These are phyloP conservation scores for Sipunculus nudus DNA, from an alignment of 2,888 invertebrate genomes.

Conservation along the genomic window DNA sequence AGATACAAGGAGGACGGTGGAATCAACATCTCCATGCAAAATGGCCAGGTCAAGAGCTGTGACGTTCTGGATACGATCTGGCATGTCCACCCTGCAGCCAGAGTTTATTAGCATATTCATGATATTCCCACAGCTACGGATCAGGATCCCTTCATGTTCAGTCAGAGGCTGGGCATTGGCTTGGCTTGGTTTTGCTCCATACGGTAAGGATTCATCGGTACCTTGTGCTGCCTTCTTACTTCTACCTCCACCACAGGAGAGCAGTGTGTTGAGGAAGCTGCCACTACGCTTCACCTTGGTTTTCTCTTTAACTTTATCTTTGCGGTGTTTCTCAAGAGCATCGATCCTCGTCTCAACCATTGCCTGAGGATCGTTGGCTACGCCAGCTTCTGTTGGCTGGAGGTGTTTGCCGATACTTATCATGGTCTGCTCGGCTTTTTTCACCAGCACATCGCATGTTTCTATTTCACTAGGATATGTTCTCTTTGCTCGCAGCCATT, in stretches of 20 bases:
- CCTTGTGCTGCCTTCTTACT: slow-evolving; percentile 21
- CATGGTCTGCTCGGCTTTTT: slow-evolving; percentile 34
- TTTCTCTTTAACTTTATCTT: slow-evolving; percentile 22
- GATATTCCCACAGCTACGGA: slow-evolving; percentile 29
- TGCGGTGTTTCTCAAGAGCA: slow-evolving; percentile 35
- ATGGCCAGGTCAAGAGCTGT: slow-evolving; percentile 44
- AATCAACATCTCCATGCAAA: slow-evolving; percentile 41
- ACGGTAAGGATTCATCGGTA: neutral
- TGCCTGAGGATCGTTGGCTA: slow-evolving; percentile 31
- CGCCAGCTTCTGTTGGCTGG: slow-evolving; percentile 16
- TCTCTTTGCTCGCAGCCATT: no score
- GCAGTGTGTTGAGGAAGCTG: slow-evolving; percentile 25
- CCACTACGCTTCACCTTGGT: slow-evolving; percentile 27
- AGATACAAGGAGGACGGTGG: slow-evolving; percentile 34
- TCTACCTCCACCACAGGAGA: slow-evolving; percentile 42
- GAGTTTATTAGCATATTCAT: slow-evolving; percentile 36
- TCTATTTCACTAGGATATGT: no score
- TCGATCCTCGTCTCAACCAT: slow-evolving; percentile 36
- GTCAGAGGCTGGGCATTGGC: neutral
- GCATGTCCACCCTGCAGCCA: slow-evolving; percentile 35
- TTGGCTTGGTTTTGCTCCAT: neutral
- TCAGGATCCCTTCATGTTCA: slow-evolving; percentile 3
- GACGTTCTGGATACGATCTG: slow-evolving; percentile 42
- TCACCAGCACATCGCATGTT: neutral
- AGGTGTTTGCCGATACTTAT: slow-evolving; percentile 39